Evolutionary conservation across 2,113 vertebrate species (phyloP).

Genomic region (Ceyx cyanopectus): DNA sequence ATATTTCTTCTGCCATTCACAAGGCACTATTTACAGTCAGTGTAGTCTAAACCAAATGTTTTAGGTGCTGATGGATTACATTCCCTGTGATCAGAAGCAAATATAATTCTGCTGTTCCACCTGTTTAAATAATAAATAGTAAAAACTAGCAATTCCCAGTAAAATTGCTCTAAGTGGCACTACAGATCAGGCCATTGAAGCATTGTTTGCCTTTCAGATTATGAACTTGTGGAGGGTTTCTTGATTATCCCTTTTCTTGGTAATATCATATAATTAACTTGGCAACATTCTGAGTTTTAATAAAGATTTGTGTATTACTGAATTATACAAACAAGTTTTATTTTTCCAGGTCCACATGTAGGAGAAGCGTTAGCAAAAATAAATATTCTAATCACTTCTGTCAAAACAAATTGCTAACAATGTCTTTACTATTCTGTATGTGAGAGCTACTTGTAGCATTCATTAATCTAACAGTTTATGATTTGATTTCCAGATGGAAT

Average conservation of each 20-base stretch:
- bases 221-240: slow-evolving; percentile 32
- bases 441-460: slow-evolving; percentile 59
- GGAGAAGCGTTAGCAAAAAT: slow-evolving; percentile 65
- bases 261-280: slow-evolving; percentile 60
- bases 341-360: slow-evolving; percentile 19
- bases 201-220: slow-evolving; percentile 53
- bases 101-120: neutral
- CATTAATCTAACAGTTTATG: slow-evolving; percentile 72
- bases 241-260: slow-evolving; percentile 47
- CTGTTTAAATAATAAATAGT: slow-evolving; percentile 6
- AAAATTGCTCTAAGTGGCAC: slow-evolving; percentile 37
- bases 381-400: slow-evolving; percentile 73
- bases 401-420: slow-evolving; percentile 71
- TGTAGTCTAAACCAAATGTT: neutral
- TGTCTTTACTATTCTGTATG: slow-evolving; percentile 61
- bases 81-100: slow-evolving; percentile 13
- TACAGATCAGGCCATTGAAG: slow-evolving; percentile 4
- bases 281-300: slow-evolving; percentile 54
- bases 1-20: neutral
- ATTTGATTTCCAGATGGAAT: slow-evolving; percentile 75
- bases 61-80: neutral
- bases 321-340: slow-evolving; percentile 57
- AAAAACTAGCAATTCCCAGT: slow-evolving; percentile 25
- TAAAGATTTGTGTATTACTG: slow-evolving; percentile 51
- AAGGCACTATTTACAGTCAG: neutral